Evolutionary conservation across 1,140 invertebrate species (phyloP), one percentile per base, ranked within the genome.

Genomic region (Schlechtendalia chinensis): DNA sequence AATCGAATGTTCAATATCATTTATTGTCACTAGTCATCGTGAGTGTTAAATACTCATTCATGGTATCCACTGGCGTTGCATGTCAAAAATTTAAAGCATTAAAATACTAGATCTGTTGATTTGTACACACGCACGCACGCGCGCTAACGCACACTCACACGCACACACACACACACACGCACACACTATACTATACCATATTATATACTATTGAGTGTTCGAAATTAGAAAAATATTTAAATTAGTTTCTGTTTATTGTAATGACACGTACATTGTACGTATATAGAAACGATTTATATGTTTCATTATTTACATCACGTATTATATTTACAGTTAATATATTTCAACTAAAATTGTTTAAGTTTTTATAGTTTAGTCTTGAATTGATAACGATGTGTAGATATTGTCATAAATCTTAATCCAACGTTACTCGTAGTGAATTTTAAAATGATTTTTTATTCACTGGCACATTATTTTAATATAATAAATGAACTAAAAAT

Each of bases 41-140:
- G 67, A 69, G 67, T 69, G 45, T 69, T 17, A 50, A 69, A 50
- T 67, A 67, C n/a, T 67, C n/a, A n/a, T 67, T 45, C 19, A n/a
- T 12, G 47, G 47, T 45, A 6, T 67, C 63, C 19, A 5, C 29
- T 12, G 5, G 11, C 32, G 29, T 65, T 32, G 29, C 32, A 19
- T 5, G 32, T 67, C 32, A 12, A 67, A 22, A 39, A n/a, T 22
- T 4, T 2, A n/a, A n/a, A n/a, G n/a, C n/a, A n/a, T n/a, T n/a
- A n/a, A n/a, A n/a, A n/a, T n/a, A n/a, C n/a, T 54, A 54, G 17
- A 19, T 54, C 32, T 3, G 32, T 39, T 39, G 32, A 54, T 19
- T 19, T 50, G 5, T 50, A 50, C 14, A 12, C 12, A 12, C 47
- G 11, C 14, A 50, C 14, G 10, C 39, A 45, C 10, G n/a, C n/a